These are phyloP conservation scores for Melanotaenia duboulayi DNA, from an alignment of 2,113 vertebrate species.

Conservation along the genomic window DNA sequence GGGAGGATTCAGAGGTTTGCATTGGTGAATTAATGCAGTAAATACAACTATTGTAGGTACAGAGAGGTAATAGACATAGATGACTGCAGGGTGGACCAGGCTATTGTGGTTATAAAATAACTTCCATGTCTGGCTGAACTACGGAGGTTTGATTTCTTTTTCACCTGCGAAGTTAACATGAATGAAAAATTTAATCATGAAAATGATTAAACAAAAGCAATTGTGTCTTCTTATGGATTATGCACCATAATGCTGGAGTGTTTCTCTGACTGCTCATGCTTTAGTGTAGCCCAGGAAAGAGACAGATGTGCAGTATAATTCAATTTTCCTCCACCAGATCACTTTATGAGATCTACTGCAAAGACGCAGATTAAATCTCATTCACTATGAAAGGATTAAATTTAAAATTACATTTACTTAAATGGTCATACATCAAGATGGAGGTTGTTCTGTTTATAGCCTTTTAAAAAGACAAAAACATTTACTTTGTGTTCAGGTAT, in stretches of 20 bases:
- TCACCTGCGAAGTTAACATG: background rate
- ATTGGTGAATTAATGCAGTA: conserved; percentile 15
- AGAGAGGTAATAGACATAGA: background rate
- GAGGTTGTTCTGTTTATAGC: background rate
- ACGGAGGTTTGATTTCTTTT: background rate
- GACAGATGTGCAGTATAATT: conserved; percentile 30
- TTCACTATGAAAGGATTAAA: conserved; percentile 17
- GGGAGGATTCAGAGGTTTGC: background rate
- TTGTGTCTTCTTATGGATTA: background rate
- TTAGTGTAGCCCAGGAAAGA: background rate
- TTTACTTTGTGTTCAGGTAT: background rate
- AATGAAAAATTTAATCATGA: background rate
- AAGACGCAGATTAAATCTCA: conserved; percentile 9
- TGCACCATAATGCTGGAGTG: background rate
- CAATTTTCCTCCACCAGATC: conserved; percentile 16
- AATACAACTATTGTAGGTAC: conserved; percentile 10
- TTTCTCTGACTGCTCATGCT: background rate
- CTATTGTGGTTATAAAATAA: background rate
- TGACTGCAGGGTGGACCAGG: background rate
- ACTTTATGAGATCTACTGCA: conserved; percentile 17
- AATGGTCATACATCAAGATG: background rate
- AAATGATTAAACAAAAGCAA: background rate
- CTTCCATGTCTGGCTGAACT: rapidly evolving
- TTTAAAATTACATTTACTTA: conserved; percentile 15
- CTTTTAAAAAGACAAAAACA: background rate